A percentile compares a stretch with the other conserved stretches of the same genome.
These are phyloP conservation scores for Vulpes ferrilata DNA, from an alignment of 2,113 vertebrate genomes.

Conservation along the genomic window DNA sequence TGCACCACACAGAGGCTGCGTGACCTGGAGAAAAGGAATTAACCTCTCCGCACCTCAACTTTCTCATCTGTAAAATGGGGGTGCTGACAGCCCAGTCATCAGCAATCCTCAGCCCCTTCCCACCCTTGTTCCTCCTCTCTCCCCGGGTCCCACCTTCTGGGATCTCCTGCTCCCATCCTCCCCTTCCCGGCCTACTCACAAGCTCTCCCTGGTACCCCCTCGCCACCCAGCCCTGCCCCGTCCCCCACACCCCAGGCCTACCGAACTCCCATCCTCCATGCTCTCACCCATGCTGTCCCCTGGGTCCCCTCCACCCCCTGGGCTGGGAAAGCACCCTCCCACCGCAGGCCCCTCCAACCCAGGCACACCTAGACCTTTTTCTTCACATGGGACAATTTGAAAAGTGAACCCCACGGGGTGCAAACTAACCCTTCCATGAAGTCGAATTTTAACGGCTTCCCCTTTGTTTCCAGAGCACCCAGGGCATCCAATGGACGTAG, in stretches of 20 bases:
- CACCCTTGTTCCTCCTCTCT: background rate
- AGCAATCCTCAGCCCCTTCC: background rate
- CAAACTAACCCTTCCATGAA: background rate
- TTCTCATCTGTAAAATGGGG: background rate
- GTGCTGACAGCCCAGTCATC: background rate
- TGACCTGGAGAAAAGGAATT: background rate
- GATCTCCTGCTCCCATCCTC: background rate
- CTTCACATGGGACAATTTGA: background rate
- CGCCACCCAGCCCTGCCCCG: too few relatives aligned
- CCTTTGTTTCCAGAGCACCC: background rate
- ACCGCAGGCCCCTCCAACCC: too few relatives aligned
- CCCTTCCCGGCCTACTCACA: background rate
- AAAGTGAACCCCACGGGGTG: background rate
- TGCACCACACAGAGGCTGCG: background rate
- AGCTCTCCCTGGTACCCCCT: background rate
- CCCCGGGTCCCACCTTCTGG: background rate
- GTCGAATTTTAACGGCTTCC: background rate
- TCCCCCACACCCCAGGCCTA: too few relatives aligned
- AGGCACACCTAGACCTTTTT: background rate
- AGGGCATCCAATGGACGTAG: background rate
- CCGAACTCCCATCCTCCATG: background rate
- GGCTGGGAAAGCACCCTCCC: background rate
- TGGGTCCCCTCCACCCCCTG: too few relatives aligned
- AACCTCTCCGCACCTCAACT: background rate
- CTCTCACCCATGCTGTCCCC: background rate